Percentiles rank a stretch among this genome's conserved stretches.
These are phyloP conservation scores for Corbicula japonica DNA, from an alignment of 2,888 invertebrate species.

Conservation along the genomic window DNA sequence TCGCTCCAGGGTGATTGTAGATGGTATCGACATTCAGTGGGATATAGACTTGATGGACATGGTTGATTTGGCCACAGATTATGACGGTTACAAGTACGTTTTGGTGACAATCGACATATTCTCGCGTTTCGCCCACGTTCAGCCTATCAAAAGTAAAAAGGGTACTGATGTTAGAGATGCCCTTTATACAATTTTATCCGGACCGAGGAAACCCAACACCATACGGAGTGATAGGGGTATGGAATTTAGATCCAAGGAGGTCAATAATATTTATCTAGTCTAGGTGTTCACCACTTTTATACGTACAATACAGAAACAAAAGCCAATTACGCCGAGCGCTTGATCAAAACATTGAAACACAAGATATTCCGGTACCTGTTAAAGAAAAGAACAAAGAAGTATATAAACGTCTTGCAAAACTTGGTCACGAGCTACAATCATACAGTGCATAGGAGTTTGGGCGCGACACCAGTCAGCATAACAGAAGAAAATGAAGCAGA, in stretches of 20 bases:
- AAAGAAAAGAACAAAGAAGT: constrained; percentile 26
- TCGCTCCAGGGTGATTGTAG: constrained; percentile 26
- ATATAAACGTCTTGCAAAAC: constrained; percentile 27
- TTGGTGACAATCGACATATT: constrained; percentile 40
- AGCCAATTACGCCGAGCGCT: constrained; percentile 43
- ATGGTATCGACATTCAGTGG: constrained; percentile 48
- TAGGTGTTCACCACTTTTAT: constrained; percentile 38
- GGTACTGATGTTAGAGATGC: constrained; percentile 16
- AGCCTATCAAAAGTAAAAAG: constrained; percentile 31
- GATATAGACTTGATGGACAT: constrained; percentile 54
- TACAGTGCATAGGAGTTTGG: constrained; percentile 38
- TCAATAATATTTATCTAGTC: constrained; percentile 14
- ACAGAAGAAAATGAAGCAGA: constrained; percentile 31
- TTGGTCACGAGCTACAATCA: constrained; percentile 36
- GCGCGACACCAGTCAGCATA: constrained; percentile 11
- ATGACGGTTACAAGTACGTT: constrained; percentile 45
- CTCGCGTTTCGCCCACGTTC: constrained; percentile 25
- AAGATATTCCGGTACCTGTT: constrained; percentile 45
- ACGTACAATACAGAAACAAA: constrained; percentile 53
- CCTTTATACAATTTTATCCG: constrained; percentile 2
- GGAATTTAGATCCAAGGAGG: constrained; percentile 36
- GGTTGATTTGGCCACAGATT: constrained; percentile 21
- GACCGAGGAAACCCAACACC: constrained; percentile 16
- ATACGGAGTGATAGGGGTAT: constrained; percentile 32
- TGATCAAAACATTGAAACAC: constrained; percentile 46